Evolutionary conservation across 2,113 vertebrate species (phyloP), one percentile per base, ranked within the genome.

Genomic region (Epinephelus fuscoguttatus): DNA sequence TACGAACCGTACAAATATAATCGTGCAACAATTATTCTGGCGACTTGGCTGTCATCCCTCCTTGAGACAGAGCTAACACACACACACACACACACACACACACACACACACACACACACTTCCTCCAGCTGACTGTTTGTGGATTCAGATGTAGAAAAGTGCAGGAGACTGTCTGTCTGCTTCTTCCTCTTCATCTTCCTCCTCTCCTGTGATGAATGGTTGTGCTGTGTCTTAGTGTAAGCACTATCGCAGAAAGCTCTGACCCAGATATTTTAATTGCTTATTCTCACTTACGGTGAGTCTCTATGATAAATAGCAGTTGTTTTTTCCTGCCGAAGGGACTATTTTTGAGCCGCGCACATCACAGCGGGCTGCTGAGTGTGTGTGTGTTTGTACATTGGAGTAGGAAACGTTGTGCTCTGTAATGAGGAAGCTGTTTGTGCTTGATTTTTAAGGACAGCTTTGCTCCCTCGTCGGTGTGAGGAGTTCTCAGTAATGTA

Each of bases 231-330:
- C 79, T 84, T 69, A 76, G 75, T 89, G 91, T 88, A 89, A 91
- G 89, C 88, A 75, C 75, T 42, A 88, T 84, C 80, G 64, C 72
- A 82, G 18, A 84, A 86, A 84, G 79, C 88, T 82, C 80, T 88
- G 91, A 93, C 91, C 92, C 87, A 92, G 53, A 91, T 91, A 88
- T 91, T 92, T 91, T 92, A 92, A 92, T 92, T 92, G 92, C 73
- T 91, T 88, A 89, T 85, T 84, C 78, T 87, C 78, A 92, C 92
- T 92, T 85, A 82, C 27, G 56, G 55, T 72, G 80, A 86, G 84
- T 72, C 82, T 77, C 67, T 76, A 72, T 92, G 88, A 92, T 91
- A 88, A 92, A 92, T 89, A 90, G 82, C 80, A 72, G 80, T 89
- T 86, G 88, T 88, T 80, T 86, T 78, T 89, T 84, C 74, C 57